Conservation (phyloP, 2,888 invertebrate genomes). For the Cartodere bifasciata region DNA sequence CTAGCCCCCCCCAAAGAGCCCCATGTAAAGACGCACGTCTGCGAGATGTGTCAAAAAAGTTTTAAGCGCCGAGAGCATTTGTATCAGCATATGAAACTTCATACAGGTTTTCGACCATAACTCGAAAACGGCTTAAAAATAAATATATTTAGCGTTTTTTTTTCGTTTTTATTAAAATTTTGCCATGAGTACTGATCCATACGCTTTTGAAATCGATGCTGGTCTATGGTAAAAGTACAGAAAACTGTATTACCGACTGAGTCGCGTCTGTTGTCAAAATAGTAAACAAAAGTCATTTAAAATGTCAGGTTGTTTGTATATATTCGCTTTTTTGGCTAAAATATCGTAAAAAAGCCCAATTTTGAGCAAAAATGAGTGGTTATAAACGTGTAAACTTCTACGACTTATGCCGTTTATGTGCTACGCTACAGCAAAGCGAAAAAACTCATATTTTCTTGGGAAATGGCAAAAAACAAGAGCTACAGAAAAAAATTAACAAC, state of each 20-base stretch:
- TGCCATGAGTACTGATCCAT: no score
- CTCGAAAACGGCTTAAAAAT: no score
- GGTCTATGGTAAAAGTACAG: not conserved
- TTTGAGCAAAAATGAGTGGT: constrained; percentile 41
- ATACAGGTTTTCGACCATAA: constrained; percentile 55
- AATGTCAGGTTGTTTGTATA: no score
- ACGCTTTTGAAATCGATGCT: not conserved
- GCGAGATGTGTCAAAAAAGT: constrained; percentile 47
- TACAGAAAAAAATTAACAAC: constrained; percentile 51
- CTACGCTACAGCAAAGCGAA: constrained; percentile 50
- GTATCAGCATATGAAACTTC: constrained; percentile 53
- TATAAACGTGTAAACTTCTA: constrained; percentile 58
- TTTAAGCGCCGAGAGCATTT: constrained; percentile 59
- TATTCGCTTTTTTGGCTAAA: no score
- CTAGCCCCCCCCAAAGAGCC: no score
- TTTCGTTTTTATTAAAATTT: no score
- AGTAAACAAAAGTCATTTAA: no score
- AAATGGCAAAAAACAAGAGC: constrained; percentile 49
- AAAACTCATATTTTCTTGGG: constrained; percentile 55
- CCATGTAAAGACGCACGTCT: constrained; percentile 30
- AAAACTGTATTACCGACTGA: no score
- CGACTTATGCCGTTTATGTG: constrained; percentile 57
- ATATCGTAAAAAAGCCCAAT: not conserved
- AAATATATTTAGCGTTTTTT: no score
- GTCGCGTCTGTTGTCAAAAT: no score